Percentiles rank a stretch among this genome's conserved stretches.
These are phyloP conservation scores for Macrostomum cliftonense DNA, from an alignment of 2,888 invertebrate genomes.

Conservation along the genomic window DNA sequence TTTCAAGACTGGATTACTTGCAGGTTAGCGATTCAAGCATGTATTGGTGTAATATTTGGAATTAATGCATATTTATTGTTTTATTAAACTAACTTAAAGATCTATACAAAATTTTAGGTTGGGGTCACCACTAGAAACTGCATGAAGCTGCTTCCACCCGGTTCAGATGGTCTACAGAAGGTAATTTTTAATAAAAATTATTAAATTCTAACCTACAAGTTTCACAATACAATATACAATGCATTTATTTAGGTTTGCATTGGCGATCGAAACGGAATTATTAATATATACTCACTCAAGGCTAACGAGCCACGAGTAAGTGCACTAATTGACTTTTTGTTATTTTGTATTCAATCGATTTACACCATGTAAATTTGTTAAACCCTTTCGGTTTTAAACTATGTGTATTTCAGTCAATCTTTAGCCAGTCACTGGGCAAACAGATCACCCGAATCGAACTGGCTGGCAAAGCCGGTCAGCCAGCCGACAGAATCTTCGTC, in stretches of 20 bases:
- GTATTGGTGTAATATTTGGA: neutral
- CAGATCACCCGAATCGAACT: constrained; percentile 50
- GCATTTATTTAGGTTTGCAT: neutral
- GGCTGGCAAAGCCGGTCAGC: constrained; percentile 52
- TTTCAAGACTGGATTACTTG: constrained; percentile 62
- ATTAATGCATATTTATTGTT: too few relatives aligned
- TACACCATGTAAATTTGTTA: too few relatives aligned
- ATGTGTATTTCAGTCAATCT: constrained; percentile 32
- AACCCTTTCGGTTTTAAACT: too few relatives aligned
- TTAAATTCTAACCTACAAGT: too few relatives aligned
- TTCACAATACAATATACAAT: too few relatives aligned
- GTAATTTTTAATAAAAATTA: too few relatives aligned
- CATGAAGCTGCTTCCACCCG: constrained; percentile 53
- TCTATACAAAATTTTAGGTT: constrained; percentile 24
- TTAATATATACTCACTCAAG: neutral
- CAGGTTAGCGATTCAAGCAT: constrained; percentile 34
- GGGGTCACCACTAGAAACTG: constrained; percentile 48
- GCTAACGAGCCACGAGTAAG: neutral
- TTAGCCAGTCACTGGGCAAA: constrained; percentile 50
- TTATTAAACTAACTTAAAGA: too few relatives aligned
- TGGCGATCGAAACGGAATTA: neutral
- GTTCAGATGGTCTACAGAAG: constrained; percentile 41
- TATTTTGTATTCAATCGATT: too few relatives aligned
- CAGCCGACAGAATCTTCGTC: constrained; percentile 66
- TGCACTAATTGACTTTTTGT: too few relatives aligned